Evolutionary conservation across 2,797 vertebrate genomes (phyloP), one percentile per base, ranked within the genome.

Genomic region (Sebastes goodei): DNA sequence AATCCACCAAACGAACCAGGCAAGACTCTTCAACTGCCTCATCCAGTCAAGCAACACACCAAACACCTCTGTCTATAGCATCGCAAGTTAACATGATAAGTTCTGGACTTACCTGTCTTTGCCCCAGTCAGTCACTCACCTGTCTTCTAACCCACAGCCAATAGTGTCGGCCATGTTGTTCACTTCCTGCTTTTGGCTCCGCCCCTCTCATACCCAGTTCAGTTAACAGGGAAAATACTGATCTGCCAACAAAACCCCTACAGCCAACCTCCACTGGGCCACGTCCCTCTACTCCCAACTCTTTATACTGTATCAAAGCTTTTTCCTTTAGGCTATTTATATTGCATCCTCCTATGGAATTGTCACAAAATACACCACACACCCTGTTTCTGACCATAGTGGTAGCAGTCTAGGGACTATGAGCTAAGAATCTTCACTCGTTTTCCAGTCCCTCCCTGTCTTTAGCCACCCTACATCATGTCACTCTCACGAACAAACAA

Each of bases 121-220:
- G 27, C 3, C 5, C 10, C 7, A 10, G 25, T 46, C 10, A 10
- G 33, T 46, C 25, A 49, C 27, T 30, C 3, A 21, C 14, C 23
- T 29, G 38, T 42, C 55, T 23, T 71, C 23, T 6, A 29, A n/a
- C 1, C 10, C 15, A 10, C 32, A 55, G 8, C 23, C 20, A 15
- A 10, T 21, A 53, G 15, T 55, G 14, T 33, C 2, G 0, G 46
- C 15, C 46, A 53, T 23, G n/a, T 52, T 52, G 29, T 33, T 25
- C 1, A 32, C 11, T 21, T 38, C 38, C 59, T 32, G 59, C 21
- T 30, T 49, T 52, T 8, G 42, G 21, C 32, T 57, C 69, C 1
- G 11, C 56, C 6, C 56, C 10, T 59, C 10, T 42, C 33, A 30
- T n/a, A 29, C 20, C 25, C 5, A 12, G 2, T 35, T 0, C 0